Percentiles rank a stretch among this genome's conserved stretches.
phyloP scores from a whole-genome alignment of 2,797 vertebrate genomes.

The Sebastes minor region DNA sequence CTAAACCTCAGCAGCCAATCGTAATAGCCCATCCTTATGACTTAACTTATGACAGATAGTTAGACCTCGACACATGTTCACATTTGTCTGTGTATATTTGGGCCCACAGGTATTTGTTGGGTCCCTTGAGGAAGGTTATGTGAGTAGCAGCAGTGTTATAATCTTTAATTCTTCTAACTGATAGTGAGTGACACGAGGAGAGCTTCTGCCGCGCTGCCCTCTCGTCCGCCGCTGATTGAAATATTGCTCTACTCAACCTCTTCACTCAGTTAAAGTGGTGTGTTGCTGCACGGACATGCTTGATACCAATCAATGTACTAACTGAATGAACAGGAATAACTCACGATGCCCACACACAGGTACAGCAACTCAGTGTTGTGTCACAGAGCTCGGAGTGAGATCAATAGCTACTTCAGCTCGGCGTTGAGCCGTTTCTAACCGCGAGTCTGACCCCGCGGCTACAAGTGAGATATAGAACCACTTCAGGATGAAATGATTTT shows the following conservation, averaged over 20 bases:
- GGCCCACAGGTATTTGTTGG: too few relatives aligned
- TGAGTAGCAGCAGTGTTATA: neutral
- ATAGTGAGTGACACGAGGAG: conserved; percentile 42
- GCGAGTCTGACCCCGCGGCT: conserved; percentile 23
- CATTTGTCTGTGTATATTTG: too few relatives aligned
- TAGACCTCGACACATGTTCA: rapidly evolving
- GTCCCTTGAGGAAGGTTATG: neutral
- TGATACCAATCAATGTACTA: conserved; percentile 59
- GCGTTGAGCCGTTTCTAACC: conserved; percentile 30
- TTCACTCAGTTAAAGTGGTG: conserved; percentile 64
- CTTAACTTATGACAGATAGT: too few relatives aligned
- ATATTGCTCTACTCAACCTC: conserved; percentile 60
- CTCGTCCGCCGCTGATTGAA: conserved; percentile 54
- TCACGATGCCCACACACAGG: conserved; percentile 26
- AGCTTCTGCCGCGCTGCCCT: conserved; percentile 24
- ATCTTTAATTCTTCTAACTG: conserved; percentile 49
- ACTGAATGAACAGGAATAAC: conserved; percentile 52
- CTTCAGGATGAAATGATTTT: conserved; percentile 51
- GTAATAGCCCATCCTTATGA: too few relatives aligned
- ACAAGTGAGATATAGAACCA: conserved; percentile 47
- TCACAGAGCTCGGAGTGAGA: conserved; percentile 30
- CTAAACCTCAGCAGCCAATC: too few relatives aligned
- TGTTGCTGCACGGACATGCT: conserved; percentile 61
- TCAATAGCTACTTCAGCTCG: conserved; percentile 52
- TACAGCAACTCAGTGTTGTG: conserved; percentile 7